Base-by-base conservation (phyloP, 2,888 invertebrate genomes). In the Sphecodes monilicornis region DNA sequence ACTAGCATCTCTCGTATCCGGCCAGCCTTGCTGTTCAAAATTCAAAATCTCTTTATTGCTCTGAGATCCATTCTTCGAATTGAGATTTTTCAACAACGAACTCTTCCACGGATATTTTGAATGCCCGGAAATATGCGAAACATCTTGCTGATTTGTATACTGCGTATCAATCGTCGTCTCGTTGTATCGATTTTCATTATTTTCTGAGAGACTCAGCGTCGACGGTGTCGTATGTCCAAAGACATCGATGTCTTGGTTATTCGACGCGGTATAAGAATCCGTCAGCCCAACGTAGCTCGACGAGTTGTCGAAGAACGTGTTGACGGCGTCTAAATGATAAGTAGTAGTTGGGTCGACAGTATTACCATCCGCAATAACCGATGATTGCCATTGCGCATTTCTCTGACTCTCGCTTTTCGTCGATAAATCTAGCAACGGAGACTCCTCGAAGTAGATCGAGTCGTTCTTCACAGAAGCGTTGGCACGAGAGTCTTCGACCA, bases 371-470 rank as follows among this genome's bases (percentile, higher is more conserved):
- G 26, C 26, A 1, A 5, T 3, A 16, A 82, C 77, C 1, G 76
- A 16, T 0, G 82, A n/a, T 6, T 68, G 39, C 83, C 82, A 73
- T n/a, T 69, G 54, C 0, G 10, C 6, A 13, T 82, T 73, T 5
- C 74, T 57, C 13, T 16, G 73, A 70, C 39, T 78, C 18, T 89
- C 85, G 3, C 76, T 81, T 0, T 82, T 85, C 8, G 81, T 92
- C 76, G 96, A 95, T 66, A 97, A 94, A 90, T 97, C 97, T 78
- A 97, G 95, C n/a, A 97, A 91, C 29, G 97, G 97, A 26, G 98
- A 96, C 90, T 97, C 96, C 80, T 97, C 96, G 77, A 96, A 96
- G 88, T 97, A 97, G 66, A 97, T 96, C 16, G 97, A 97, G 93
- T 97, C 97, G 89, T 97, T 97, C 16, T 71, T 72, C 16, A 10